Percentiles rank a stretch among this genome's conserved stretches.
These are phyloP conservation scores for Empidonax traillii DNA, from an alignment of 2,113 vertebrate species.

Conservation along the genomic window DNA sequence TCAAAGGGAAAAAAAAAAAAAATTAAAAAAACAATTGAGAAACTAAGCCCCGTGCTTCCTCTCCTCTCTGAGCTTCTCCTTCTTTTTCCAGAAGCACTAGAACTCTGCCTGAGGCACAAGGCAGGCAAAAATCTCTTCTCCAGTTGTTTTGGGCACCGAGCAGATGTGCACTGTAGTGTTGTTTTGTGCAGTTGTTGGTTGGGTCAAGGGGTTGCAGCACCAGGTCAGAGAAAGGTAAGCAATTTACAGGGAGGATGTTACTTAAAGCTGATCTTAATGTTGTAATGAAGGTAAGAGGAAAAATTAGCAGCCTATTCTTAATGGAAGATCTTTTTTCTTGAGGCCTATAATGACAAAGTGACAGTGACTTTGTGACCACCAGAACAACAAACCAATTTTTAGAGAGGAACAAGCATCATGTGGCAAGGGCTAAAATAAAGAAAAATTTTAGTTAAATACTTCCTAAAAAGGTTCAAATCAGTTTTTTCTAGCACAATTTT, in stretches of 20 bases:
- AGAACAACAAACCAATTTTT: background rate
- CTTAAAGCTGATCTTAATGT: background rate
- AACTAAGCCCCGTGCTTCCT: background rate
- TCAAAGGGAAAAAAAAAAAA: background rate
- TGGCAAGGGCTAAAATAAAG: background rate
- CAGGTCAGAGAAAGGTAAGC: background rate
- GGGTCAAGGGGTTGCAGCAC: background rate
- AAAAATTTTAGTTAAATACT: background rate
- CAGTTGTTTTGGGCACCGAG: background rate
- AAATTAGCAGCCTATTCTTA: background rate
- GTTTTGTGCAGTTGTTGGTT: background rate
- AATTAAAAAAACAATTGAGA: background rate
- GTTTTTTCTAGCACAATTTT: background rate
- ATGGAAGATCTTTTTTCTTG: background rate
- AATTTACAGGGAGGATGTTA: background rate
- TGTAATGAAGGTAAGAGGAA: background rate
- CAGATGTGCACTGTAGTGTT: background rate
- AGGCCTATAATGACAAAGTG: background rate
- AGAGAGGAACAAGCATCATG: background rate
- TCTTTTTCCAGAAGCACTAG: background rate
- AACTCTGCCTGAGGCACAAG: background rate
- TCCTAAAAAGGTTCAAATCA: background rate
- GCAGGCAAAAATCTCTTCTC: background rate
- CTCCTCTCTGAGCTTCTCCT: background rate
- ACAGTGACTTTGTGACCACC: background rate